Conservation (phyloP, 1,140 invertebrate species). For the Drosophila truncata region DNA sequence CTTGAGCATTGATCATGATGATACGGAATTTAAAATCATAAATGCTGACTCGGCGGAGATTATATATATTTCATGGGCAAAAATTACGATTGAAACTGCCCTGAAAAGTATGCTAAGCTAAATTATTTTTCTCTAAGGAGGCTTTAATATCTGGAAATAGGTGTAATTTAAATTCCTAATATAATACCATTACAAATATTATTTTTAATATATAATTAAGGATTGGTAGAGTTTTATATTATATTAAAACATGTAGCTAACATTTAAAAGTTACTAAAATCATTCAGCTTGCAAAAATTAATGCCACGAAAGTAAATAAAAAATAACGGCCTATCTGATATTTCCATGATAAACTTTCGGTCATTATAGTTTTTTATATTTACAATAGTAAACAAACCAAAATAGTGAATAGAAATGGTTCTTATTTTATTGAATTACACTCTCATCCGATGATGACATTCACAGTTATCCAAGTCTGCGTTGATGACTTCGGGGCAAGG, state of each 20-base stretch:
- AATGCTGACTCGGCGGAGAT: conserved; percentile 8
- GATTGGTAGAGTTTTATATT: no score
- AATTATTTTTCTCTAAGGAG: not conserved
- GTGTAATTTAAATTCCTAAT: not conserved
- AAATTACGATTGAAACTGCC: not conserved
- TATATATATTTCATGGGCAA: not conserved
- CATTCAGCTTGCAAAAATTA: not conserved
- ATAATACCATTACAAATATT: not conserved
- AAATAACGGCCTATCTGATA: not conserved
- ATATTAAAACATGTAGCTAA: no score
- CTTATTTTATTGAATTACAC: conserved; percentile 12
- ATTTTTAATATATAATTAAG: not conserved
- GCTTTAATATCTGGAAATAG: not conserved
- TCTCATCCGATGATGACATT: conserved; percentile 3
- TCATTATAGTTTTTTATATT: not conserved
- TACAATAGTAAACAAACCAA: not conserved
- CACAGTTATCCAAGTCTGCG: conserved; percentile 15
- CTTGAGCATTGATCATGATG: conserved; percentile 38
- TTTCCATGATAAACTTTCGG: not conserved
- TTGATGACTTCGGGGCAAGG: conserved; percentile 21
- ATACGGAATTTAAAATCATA: conserved; percentile 43
- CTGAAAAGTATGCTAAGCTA: not conserved
- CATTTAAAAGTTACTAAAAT: not conserved
- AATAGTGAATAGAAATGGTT: not conserved
- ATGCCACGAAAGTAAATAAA: not conserved